Evolutionary conservation across 2,888 invertebrate genomes (phyloP).

Genomic region (Noctua comes): DNA sequence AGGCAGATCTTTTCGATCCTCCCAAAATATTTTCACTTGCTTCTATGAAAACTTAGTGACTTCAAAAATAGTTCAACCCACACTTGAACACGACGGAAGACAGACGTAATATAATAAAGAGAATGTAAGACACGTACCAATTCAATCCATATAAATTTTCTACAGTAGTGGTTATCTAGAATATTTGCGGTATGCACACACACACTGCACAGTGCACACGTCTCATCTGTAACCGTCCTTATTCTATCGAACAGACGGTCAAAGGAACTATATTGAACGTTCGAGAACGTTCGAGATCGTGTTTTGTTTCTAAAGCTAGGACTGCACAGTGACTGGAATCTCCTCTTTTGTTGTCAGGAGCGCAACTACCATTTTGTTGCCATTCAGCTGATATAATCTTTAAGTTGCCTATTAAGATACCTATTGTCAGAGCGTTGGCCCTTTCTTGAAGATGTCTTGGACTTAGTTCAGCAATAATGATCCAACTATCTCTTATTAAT

Average conservation of each 20-base stretch:
- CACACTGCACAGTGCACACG: constrained; percentile 23
- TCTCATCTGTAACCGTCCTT: constrained; percentile 36
- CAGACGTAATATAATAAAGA: constrained; percentile 50
- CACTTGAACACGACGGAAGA: constrained; percentile 3
- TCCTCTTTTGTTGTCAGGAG: constrained; percentile 19
- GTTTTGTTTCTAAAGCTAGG: constrained; percentile 49
- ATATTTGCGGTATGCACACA: constrained; percentile 40
- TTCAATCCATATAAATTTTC: constrained; percentile 51
- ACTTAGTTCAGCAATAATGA: neutral
- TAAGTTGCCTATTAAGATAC: constrained; percentile 14
- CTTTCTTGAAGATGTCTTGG: neutral
- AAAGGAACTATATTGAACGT: constrained; percentile 46
- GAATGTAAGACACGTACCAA: constrained; percentile 46
- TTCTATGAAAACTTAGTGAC: neutral
- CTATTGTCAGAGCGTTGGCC: constrained; percentile 3
- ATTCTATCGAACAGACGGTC: constrained; percentile 34
- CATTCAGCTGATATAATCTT: constrained; percentile 21
- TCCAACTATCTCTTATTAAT: neutral
- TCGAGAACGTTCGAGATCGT: constrained; percentile 34
- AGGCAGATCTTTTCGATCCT: neutral
- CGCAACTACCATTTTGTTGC: neutral
- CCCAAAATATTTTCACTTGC: neutral
- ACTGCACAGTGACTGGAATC: constrained; percentile 13
- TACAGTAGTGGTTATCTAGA: constrained; percentile 35
- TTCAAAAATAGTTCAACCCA: constrained; percentile 10